Percentiles rank a stretch among this genome's conserved stretches.
Conservation (phyloP, 2,797 vertebrate genomes). For the Alfaro cultratus region DNA sequence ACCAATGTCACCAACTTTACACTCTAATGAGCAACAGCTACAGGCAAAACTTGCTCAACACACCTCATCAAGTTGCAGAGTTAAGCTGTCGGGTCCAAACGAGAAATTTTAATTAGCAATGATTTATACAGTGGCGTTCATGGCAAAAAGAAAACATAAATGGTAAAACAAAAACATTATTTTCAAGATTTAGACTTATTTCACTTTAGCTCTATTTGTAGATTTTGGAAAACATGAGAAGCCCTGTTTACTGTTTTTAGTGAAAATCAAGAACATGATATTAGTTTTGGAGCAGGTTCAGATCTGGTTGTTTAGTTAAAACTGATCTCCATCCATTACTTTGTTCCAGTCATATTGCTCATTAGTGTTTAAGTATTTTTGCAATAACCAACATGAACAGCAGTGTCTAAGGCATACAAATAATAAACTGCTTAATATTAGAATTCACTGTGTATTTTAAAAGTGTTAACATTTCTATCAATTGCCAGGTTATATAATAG, state of each 20-base stretch:
- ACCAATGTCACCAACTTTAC: slow-evolving; percentile 68
- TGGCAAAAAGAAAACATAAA: not conserved
- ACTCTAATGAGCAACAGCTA: slow-evolving; percentile 64
- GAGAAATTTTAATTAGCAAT: slow-evolving; percentile 17
- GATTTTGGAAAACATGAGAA: not conserved
- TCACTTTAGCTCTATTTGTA: not conserved
- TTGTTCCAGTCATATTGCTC: slow-evolving; percentile 9
- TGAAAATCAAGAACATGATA: slow-evolving; percentile 15
- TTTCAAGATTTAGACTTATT: not conserved
- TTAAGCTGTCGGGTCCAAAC: slow-evolving; percentile 19
- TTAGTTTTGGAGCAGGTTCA: slow-evolving; percentile 1
- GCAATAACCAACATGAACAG: slow-evolving; percentile 5
- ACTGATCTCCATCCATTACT: slow-evolving; percentile 24
- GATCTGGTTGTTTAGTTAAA: slow-evolving; percentile 3
- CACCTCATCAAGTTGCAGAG: slow-evolving; percentile 30
- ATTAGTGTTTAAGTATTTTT: slow-evolving; percentile 32
- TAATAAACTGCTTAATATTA: slow-evolving; percentile 17
- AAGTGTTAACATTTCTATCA: not conserved
- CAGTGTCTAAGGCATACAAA: slow-evolving; percentile 10
- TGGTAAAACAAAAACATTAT: not conserved
- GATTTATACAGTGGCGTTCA: slow-evolving; percentile 7
- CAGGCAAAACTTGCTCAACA: slow-evolving; percentile 40
- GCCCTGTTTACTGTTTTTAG: slow-evolving; percentile 13
- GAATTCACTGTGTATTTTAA: not conserved
- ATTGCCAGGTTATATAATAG: not conserved